These are phyloP conservation scores for Oplegnathus fasciatus DNA, from an alignment of 2,113 vertebrate species.

Conservation along the genomic window DNA sequence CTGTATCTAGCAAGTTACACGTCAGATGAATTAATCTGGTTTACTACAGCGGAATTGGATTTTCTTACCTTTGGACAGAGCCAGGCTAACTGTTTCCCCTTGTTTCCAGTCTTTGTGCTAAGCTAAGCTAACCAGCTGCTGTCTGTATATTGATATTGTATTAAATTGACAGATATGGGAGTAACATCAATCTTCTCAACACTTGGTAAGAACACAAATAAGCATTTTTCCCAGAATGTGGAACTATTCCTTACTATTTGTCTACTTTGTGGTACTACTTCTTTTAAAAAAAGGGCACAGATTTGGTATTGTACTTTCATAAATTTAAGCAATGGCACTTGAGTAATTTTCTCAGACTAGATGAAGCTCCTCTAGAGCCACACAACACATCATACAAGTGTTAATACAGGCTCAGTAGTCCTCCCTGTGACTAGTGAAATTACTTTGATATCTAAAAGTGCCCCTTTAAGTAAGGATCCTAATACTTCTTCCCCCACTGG, in stretches of 20 bases:
- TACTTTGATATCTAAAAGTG: slow-evolving; percentile 18
- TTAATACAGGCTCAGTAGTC: not conserved
- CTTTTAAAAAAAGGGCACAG: no score
- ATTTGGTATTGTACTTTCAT: no score
- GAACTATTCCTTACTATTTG: slow-evolving; percentile 4
- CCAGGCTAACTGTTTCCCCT: not conserved
- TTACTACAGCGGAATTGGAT: no score
- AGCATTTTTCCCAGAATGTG: not conserved
- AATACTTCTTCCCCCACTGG: not conserved
- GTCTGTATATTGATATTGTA: not conserved
- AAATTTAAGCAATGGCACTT: not conserved
- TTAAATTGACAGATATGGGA: not conserved
- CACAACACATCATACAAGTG: not conserved
- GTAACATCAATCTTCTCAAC: not conserved
- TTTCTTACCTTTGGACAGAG: not conserved
- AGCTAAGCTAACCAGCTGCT: not conserved
- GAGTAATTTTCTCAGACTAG: not conserved
- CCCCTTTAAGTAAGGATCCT: slow-evolving; percentile 5
- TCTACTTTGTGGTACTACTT: no score
- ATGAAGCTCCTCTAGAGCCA: not conserved
- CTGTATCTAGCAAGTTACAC: no score
- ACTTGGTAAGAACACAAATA: not conserved
- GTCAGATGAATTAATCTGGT: no score
- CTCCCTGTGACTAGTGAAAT: slow-evolving; percentile 13
- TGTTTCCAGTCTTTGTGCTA: not conserved